Evolutionary conservation across 2,113 vertebrate species (phyloP).

Genomic region (Collichthys lucidus): DNA sequence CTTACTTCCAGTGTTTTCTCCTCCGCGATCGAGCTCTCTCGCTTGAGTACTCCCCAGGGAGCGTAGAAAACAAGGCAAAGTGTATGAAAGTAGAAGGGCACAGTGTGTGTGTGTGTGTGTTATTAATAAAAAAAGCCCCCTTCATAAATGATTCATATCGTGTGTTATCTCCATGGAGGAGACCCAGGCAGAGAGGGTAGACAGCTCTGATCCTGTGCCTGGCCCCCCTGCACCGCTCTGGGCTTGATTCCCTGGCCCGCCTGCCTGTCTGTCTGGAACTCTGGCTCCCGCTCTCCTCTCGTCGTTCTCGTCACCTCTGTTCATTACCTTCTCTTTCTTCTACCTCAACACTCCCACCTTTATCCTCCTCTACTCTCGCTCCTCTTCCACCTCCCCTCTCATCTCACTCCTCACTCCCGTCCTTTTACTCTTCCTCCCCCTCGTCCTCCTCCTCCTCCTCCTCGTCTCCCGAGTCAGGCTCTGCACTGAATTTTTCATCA

Average conservation of each 20-base stretch:
- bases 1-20: conserved; percentile 10
- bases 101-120: conserved; percentile 62
- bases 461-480: conserved; percentile 58
- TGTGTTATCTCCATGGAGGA: conserved; percentile 67
- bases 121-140: conserved; percentile 65
- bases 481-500: conserved; percentile 81
- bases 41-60: conserved; percentile 40
- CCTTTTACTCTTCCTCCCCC: conserved; percentile 35
- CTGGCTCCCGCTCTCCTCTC: conserved; percentile 40
- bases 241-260: conserved; percentile 53
- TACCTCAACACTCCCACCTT: conserved; percentile 51
- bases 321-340: conserved; percentile 48
- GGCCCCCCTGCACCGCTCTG: conserved; percentile 44
- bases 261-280: conserved; percentile 61
- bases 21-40: conserved; percentile 12
- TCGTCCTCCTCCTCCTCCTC: conserved; percentile 39
- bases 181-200: conserved; percentile 61
- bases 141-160: conserved; percentile 77
- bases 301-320: conserved; percentile 13
- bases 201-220: conserved; percentile 71
- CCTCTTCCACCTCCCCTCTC: conserved; percentile 33
- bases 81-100: conserved; percentile 61
- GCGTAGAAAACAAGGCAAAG: conserved; percentile 43
- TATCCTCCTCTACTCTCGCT: conserved; percentile 18
- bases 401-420: conserved; percentile 23